Conservation (phyloP, 2,113 vertebrate species). For the Lepidothrix coronata region DNA sequence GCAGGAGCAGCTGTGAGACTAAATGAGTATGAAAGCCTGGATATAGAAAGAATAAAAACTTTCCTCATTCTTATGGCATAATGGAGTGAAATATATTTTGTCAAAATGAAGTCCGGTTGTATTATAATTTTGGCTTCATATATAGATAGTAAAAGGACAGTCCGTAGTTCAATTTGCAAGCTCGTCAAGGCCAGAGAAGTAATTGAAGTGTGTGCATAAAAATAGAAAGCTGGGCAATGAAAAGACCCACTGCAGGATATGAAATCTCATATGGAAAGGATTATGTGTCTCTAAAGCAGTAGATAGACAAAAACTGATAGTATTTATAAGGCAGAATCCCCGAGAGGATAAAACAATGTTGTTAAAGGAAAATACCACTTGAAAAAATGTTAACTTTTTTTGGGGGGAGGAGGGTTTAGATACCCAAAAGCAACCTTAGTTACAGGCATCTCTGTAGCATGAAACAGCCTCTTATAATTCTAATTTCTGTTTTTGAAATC, state of each 20-base stretch:
- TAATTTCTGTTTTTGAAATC: background rate
- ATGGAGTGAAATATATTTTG: background rate
- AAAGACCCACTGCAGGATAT: background rate
- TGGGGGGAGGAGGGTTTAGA: rapidly evolving
- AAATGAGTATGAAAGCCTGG: background rate
- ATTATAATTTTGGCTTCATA: background rate
- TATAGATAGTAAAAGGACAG: background rate
- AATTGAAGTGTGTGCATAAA: background rate
- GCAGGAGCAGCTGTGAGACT: background rate
- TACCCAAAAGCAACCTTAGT: background rate
- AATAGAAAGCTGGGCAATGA: background rate
- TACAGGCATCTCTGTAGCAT: background rate
- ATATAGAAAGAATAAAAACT: background rate
- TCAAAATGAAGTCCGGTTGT: background rate
- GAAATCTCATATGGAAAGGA: background rate
- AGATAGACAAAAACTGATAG: background rate
- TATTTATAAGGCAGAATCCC: background rate
- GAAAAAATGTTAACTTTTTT: background rate
- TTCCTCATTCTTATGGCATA: background rate
- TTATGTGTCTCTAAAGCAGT: background rate
- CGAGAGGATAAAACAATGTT: background rate
- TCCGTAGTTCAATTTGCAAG: background rate
- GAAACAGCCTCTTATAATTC: background rate
- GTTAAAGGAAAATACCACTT: background rate
- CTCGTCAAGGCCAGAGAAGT: background rate